Percentiles rank a stretch among this genome's conserved stretches.
Evolutionary conservation across 2,888 invertebrate genomes (phyloP).

Genomic region (Cheilosia vulpina): DNA sequence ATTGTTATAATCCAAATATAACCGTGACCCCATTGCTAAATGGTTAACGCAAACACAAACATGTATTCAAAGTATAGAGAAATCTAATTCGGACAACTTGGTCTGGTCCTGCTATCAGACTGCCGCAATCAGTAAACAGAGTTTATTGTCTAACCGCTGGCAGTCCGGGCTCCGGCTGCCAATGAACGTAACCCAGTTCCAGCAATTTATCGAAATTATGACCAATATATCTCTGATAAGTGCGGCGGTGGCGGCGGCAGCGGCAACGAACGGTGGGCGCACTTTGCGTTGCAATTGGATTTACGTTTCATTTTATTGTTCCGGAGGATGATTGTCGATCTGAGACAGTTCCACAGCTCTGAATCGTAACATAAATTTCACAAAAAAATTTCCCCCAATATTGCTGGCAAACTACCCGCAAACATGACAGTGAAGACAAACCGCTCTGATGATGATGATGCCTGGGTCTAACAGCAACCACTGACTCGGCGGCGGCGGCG

Average conservation of each 20-base stretch:
- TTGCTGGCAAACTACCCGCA: conserved; percentile 69
- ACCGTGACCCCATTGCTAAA: conserved; percentile 74
- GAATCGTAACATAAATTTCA: conserved; percentile 67
- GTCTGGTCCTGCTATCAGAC: conserved; percentile 70
- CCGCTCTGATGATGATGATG: conserved; percentile 26
- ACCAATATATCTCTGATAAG: conserved; percentile 71
- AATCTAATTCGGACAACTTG: conserved; percentile 72
- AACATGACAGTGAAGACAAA: conserved; percentile 68
- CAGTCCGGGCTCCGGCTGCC: conserved; percentile 55
- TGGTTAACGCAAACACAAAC: conserved; percentile 44
- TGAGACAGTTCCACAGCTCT: conserved; percentile 55
- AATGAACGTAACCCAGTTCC: conserved; percentile 74
- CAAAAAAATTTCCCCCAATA: conserved; percentile 57
- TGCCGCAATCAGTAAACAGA: conserved; percentile 73
- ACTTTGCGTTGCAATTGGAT: conserved; percentile 70
- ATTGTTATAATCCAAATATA: conserved; percentile 69
- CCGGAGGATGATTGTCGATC: conserved; percentile 64
- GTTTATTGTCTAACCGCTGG: conserved; percentile 74
- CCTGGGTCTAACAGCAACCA: conserved; percentile 30
- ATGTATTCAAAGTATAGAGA: conserved; percentile 43
- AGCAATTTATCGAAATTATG: conserved; percentile 74
- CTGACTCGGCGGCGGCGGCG: conserved; percentile 17
- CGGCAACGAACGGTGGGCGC: conserved; percentile 41
- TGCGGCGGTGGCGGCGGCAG: conserved; percentile 21
- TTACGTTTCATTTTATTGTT: conserved; percentile 73